Percentiles rank a stretch among this genome's conserved stretches.
These are phyloP conservation scores for Agrilus mali DNA, from an alignment of 2,888 invertebrate species.

Conservation along the genomic window DNA sequence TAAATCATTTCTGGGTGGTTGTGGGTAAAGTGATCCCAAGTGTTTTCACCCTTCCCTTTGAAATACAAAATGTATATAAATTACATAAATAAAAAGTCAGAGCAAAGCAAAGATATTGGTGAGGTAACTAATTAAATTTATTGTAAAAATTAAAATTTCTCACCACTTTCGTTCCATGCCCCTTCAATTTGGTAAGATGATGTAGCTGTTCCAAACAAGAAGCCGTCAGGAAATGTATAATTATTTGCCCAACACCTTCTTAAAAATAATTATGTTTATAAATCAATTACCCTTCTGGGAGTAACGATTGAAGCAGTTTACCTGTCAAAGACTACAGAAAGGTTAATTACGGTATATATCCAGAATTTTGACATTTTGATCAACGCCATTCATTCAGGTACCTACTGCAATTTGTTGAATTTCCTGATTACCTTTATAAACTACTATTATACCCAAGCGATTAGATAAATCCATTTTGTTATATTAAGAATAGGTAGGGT, in stretches of 20 bases:
- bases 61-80: background rate
- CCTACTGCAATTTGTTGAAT: too few species aligned
- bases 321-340: too few species aligned
- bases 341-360: too few species aligned
- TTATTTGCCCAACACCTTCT: background rate
- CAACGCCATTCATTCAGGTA: too few species aligned
- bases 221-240: slow-evolving; percentile 12
- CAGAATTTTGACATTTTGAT: too few species aligned
- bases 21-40: slow-evolving; percentile 39
- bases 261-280: background rate
- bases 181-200: slow-evolving; percentile 41
- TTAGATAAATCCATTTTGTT: too few species aligned
- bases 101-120: background rate
- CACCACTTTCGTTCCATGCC: slow-evolving; percentile 39
- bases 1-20: slow-evolving; percentile 35
- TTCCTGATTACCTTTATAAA: too few species aligned
- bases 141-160: slow-evolving; percentile 1
- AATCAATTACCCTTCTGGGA: too few species aligned
- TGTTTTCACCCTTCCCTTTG: slow-evolving; percentile 36
- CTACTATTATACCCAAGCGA: too few species aligned
- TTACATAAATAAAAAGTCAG: too few species aligned
- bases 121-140: background rate
- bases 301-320: too few species aligned
- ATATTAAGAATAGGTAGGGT: too few species aligned
- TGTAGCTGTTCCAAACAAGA: slow-evolving; percentile 27